Base-by-base conservation (phyloP, 2,113 vertebrate species). In the Myrmecophaga tridactyla region DNA sequence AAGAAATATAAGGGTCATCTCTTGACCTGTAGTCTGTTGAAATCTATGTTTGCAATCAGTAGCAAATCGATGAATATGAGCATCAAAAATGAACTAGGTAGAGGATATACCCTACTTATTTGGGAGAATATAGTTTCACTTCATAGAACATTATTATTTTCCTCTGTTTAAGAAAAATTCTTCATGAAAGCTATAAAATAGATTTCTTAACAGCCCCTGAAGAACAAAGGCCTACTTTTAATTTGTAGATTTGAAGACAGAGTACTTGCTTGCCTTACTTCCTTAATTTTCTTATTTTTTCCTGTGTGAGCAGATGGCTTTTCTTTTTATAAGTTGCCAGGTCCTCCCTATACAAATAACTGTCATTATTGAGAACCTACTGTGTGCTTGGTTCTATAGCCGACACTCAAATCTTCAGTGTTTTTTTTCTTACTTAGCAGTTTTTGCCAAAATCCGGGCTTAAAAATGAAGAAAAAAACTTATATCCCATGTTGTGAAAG, bases 381-480 rank as follows among this genome's bases (percentile, higher is more conserved):
- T 97, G n/a, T 97, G 93, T 39, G 82, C 89, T 34, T 48, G 73
- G 36, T 60, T 95, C 84, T 90, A 17, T 58, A 56, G 39, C 20
- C 80, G 83, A 25, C 39, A 41, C 31, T 65, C 34, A 51, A 5
- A 41, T 82, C 62, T 77, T 87, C 48, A 56, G 23, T 69, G 20
- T 65, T 90, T 86, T 81, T 77, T 81, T 77, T 36, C 84, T 90
- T 78, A 34, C 46, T 77, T 88, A 58, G 56, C 43, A 75, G 95
- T 96, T 97, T 98, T 97, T 97, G 96, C 95, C 97, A 97, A 96
- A 97, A 97, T 96, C 63, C 93, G 80, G 97, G 92, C 93, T 56
- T 97, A 84, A 96, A 97, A 96, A 96, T 87, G 96, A 96, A 97
- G 96, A 93, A 96, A 98, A 98, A 97, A 97, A 95, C 96, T 96